Percentiles rank a stretch among this genome's conserved stretches.
Evolutionary conservation across 2,797 vertebrate species (phyloP).

Genomic region (Chaenodraco wilsoni): DNA sequence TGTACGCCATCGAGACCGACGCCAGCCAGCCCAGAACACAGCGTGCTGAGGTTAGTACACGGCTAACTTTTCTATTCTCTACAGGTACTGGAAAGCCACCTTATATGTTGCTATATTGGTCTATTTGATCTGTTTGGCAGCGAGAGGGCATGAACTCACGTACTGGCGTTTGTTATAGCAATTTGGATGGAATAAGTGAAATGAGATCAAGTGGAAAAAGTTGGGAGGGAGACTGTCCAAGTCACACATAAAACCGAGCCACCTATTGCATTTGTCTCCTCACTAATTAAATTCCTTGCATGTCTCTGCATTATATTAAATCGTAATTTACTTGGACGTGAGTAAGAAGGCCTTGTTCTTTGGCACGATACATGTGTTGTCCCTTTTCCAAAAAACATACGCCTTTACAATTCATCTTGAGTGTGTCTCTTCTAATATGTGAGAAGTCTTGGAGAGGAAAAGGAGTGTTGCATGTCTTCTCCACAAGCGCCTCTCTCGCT

Average conservation of each 20-base stretch:
- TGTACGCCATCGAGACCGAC: slow-evolving; percentile 94
- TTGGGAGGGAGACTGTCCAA: slow-evolving; percentile 52
- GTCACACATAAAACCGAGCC: slow-evolving; percentile 65
- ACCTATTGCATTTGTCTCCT: slow-evolving; percentile 62
- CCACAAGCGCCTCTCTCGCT: slow-evolving; percentile 47
- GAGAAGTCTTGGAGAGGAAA: slow-evolving; percentile 62
- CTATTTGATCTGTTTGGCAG: slow-evolving; percentile 64
- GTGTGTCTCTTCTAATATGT: slow-evolving; percentile 51
- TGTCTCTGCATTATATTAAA: slow-evolving; percentile 70
- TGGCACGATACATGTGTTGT: slow-evolving; percentile 74
- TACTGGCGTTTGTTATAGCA: slow-evolving; percentile 67
- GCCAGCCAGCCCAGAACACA: slow-evolving; percentile 91
- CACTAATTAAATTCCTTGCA: slow-evolving; percentile 68
- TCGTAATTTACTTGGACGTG: slow-evolving; percentile 67
- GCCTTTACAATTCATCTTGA: slow-evolving; percentile 62
- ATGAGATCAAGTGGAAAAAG: slow-evolving; percentile 69
- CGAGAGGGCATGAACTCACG: slow-evolving; percentile 60
- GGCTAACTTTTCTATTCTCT: slow-evolving; percentile 40
- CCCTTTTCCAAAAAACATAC: slow-evolving; percentile 60
- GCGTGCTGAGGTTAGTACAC: slow-evolving; percentile 90
- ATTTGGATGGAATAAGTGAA: slow-evolving; percentile 72
- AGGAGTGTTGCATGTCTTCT: slow-evolving; percentile 63
- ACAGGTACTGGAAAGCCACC: slow-evolving; percentile 43
- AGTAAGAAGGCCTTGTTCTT: slow-evolving; percentile 65
- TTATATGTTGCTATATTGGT: slow-evolving; percentile 27